These are phyloP conservation scores for Ethmia dodecea DNA, from an alignment of 2,888 invertebrate species.

Conservation along the genomic window DNA sequence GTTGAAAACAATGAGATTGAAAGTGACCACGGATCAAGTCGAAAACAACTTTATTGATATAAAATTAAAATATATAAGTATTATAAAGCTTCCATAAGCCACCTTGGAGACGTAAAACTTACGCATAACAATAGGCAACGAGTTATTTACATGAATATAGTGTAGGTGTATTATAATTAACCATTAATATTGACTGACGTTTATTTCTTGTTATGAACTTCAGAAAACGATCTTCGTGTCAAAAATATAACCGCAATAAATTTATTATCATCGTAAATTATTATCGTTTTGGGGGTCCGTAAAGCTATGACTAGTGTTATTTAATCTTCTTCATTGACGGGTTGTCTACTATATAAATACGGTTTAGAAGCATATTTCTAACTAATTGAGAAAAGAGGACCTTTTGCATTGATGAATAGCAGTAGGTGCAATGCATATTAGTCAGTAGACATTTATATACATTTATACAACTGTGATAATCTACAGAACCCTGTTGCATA, in stretches of 20 bases:
- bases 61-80: no score
- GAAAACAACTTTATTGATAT: no score
- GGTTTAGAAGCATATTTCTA: no score
- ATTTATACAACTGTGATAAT: constrained; percentile 24
- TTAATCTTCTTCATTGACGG: background rate
- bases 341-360: no score
- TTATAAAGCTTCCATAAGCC: no score
- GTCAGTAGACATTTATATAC: constrained; percentile 3
- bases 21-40: no score
- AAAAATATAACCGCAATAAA: constrained; percentile 34
- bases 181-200: constrained; percentile 37
- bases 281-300: background rate
- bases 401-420: no score
- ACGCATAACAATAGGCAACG: constrained; percentile 25
- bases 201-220: constrained; percentile 40
- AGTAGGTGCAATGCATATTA: no score
- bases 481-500: constrained; percentile 24
- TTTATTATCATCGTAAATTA: constrained; percentile 25
- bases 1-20: constrained; percentile 44
- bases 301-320: no score
- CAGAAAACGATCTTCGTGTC: constrained; percentile 36
- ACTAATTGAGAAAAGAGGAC: no score
- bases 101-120: constrained; percentile 21
- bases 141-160: constrained; percentile 17
- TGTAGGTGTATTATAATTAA: constrained; percentile 44